Evolutionary conservation across 2,113 vertebrate genomes (phyloP).

Genomic region (Prochilodus magdalenae): DNA sequence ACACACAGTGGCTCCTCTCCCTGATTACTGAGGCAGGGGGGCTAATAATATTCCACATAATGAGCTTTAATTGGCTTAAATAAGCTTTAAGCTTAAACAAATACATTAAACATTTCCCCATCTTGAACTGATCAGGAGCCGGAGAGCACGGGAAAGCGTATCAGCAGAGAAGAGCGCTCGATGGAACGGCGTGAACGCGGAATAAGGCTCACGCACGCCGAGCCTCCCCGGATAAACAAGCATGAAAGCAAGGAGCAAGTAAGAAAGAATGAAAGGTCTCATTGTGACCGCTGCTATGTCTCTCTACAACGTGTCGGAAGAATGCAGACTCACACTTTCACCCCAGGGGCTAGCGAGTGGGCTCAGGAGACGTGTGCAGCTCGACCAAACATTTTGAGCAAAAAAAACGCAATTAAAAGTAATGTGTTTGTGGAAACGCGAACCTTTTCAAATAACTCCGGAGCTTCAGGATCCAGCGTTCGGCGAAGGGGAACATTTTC

Average conservation of each 20-base stretch:
- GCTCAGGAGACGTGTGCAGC: slow-evolving; percentile 46
- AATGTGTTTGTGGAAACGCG: slow-evolving; percentile 71
- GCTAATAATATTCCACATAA: slow-evolving; percentile 70
- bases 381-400: slow-evolving; percentile 72
- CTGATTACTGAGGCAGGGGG: slow-evolving; percentile 52
- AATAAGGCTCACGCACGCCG: not conserved
- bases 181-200: not conserved
- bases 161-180: not conserved
- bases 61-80: slow-evolving; percentile 75
- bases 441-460: slow-evolving; percentile 72
- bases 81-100: slow-evolving; percentile 74
- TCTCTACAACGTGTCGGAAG: slow-evolving; percentile 4
- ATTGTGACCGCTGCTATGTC: slow-evolving; percentile 29
- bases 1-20: slow-evolving; percentile 8
- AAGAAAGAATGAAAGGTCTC: slow-evolving; percentile 2
- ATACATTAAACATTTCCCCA: slow-evolving; percentile 70
- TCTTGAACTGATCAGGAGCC: slow-evolving; percentile 73
- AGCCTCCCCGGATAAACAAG: not conserved
- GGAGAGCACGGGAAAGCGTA: slow-evolving; percentile 18
- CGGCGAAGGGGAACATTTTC: slow-evolving; percentile 47
- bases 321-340: not conserved
- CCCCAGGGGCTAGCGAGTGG: not conserved
- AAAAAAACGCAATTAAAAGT: slow-evolving; percentile 74
- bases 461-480: slow-evolving; percentile 54
- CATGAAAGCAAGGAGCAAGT: not conserved